A percentile compares a stretch with the other conserved stretches of the same genome.
These are phyloP conservation scores for Craterocephalus amniculus DNA, from an alignment of 2,797 vertebrate species.

Conservation along the genomic window DNA sequence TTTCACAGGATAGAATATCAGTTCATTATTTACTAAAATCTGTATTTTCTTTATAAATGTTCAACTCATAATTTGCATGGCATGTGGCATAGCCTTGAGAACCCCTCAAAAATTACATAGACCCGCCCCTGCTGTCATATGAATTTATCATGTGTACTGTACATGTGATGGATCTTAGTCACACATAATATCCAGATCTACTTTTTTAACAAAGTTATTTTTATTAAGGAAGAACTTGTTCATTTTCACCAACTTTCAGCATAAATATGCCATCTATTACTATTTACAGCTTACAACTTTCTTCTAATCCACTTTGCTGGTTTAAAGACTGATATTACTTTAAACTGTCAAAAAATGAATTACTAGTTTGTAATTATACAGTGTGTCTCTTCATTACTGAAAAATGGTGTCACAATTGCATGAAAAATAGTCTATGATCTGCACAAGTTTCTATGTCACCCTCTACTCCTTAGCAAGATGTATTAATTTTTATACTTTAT, in stretches of 20 bases:
- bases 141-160: too few species aligned
- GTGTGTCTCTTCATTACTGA: constrained; percentile 58
- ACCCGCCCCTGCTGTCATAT: too few species aligned
- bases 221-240: constrained; percentile 76
- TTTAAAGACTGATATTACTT: constrained; percentile 30
- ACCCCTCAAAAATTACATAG: too few species aligned
- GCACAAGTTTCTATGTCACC: constrained; percentile 60
- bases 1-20: too few species aligned
- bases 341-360: constrained; percentile 25
- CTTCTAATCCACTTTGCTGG: constrained; percentile 39
- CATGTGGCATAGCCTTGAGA: too few species aligned
- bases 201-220: constrained; percentile 73
- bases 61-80: too few species aligned
- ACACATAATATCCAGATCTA: constrained; percentile 1
- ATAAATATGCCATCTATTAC: constrained; percentile 79
- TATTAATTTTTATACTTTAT: constrained; percentile 72
- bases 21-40: too few species aligned
- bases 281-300: constrained; percentile 75
- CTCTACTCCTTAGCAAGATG: constrained; percentile 61
- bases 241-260: constrained; percentile 71
- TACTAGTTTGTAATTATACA: constrained; percentile 52
- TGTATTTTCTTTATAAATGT: too few species aligned
- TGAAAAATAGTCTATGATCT: constrained; percentile 57
- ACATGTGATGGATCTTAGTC: neutral
- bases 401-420: constrained; percentile 43